Conservation (phyloP, 2,113 vertebrate species). For the Pomatorhinus ruficollis region DNA sequence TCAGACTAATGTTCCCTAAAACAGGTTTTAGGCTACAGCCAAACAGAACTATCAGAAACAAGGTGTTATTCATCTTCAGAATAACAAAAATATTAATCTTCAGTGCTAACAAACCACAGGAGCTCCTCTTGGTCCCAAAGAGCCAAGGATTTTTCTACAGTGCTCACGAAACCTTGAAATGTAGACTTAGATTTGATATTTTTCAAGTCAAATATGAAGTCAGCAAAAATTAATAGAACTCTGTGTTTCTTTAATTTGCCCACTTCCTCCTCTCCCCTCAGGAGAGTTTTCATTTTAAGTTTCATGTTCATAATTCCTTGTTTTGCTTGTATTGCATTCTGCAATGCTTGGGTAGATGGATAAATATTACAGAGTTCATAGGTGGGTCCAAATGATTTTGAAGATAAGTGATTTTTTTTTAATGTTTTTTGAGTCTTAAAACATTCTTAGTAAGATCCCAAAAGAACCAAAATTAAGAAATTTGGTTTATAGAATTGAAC, state of each 20-base stretch:
- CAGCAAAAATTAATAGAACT: not conserved
- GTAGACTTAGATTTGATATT: not conserved
- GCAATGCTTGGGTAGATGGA: not conserved
- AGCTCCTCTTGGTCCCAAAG: not conserved
- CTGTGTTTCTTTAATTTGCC: not conserved
- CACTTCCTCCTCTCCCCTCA: not conserved
- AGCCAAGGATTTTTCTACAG: not conserved
- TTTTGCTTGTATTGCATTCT: not conserved
- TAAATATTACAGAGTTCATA: not conserved
- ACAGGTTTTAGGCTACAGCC: not conserved
- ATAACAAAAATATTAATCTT: not conserved
- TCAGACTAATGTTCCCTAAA: not conserved
- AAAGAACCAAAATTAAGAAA: not conserved
- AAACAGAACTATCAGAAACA: not conserved
- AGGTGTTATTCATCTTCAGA: not conserved
- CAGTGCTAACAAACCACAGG: not conserved
- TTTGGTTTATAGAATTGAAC: not conserved
- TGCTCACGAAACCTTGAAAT: not conserved
- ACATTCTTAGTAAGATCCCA: not conserved
- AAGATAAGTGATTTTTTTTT: not conserved
- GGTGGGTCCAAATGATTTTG: rapidly evolving
- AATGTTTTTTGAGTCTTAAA: not conserved
- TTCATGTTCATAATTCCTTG: not conserved
- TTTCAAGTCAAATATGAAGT: not conserved
- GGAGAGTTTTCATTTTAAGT: not conserved